These are phyloP conservation scores for Brachyrhaphis roseni DNA, from an alignment of 2,797 vertebrate genomes.

Conservation along the genomic window DNA sequence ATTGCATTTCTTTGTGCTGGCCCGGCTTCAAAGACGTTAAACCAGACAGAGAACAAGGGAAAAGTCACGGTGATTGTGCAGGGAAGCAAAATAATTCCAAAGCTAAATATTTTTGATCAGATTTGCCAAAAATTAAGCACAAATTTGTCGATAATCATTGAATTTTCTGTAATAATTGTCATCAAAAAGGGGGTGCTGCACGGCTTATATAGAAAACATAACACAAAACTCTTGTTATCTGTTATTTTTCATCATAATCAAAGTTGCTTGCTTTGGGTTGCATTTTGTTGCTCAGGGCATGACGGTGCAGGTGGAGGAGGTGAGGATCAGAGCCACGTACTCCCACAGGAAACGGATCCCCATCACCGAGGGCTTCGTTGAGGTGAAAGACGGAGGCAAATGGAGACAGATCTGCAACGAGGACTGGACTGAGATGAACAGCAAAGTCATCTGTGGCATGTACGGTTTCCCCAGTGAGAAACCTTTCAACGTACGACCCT, in stretches of 20 bases:
- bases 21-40: background rate
- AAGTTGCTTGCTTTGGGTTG: background rate
- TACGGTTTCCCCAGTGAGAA: slow-evolving; percentile 92
- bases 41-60: background rate
- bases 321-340: slow-evolving; percentile 88
- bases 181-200: background rate
- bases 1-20: background rate
- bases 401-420: slow-evolving; percentile 94
- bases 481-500: slow-evolving; percentile 85
- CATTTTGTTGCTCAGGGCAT: slow-evolving; percentile 75
- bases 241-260: background rate
- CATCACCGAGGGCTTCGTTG: slow-evolving; percentile 91
- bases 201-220: background rate
- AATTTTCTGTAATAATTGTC: background rate
- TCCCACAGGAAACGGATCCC: slow-evolving; percentile 87
- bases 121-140: background rate
- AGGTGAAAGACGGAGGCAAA: slow-evolving; percentile 88
- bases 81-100: background rate
- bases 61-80: background rate
- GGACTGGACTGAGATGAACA: slow-evolving; percentile 88
- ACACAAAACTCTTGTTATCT: background rate
- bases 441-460: slow-evolving; percentile 94
- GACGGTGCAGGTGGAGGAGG: slow-evolving; percentile 92
- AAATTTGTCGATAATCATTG: background rate
- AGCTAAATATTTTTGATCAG: background rate